These are phyloP conservation scores for Helicoverpa armigera DNA, from an alignment of 1,140 invertebrate species.

Conservation along the genomic window DNA sequence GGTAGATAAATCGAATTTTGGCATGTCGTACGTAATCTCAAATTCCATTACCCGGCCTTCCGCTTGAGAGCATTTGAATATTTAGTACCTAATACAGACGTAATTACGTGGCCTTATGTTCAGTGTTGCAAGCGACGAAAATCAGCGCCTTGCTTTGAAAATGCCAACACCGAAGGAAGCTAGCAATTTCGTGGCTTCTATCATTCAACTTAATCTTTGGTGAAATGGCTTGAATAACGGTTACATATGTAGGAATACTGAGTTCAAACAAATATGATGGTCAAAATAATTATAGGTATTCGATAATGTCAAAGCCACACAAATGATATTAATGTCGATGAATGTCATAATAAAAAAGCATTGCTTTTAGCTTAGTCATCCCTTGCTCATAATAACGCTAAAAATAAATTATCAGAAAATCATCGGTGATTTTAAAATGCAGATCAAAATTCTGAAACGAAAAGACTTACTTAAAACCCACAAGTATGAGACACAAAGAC, in stretches of 20 bases:
- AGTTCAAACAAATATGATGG: too few relatives aligned
- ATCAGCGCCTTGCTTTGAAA: constrained; percentile 16
- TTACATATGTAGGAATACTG: not conserved
- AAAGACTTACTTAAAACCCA: not conserved
- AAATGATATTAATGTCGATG: too few relatives aligned
- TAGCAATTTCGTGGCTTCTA: constrained; percentile 31
- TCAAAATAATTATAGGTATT: too few relatives aligned
- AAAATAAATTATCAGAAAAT: too few relatives aligned
- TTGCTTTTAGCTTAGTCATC: too few relatives aligned
- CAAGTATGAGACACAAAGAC: not conserved
- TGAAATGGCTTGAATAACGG: not conserved
- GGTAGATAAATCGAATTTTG: constrained; percentile 39
- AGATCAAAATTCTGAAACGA: not conserved
- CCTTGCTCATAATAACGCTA: too few relatives aligned
- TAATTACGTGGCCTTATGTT: constrained; percentile 37
- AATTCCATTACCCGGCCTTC: constrained; percentile 52
- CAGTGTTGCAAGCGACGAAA: constrained; percentile 20
- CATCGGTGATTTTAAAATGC: too few relatives aligned
- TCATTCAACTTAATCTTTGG: not conserved
- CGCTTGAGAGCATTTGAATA: constrained; percentile 46
- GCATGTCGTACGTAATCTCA: constrained; percentile 49
- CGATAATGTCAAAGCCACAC: too few relatives aligned
- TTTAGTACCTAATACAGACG: constrained; percentile 47
- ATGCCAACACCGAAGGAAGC: constrained; percentile 1
- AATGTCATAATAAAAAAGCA: too few relatives aligned